Base-by-base conservation (phyloP, 2,888 invertebrate species). In the Fragum sueziense region DNA sequence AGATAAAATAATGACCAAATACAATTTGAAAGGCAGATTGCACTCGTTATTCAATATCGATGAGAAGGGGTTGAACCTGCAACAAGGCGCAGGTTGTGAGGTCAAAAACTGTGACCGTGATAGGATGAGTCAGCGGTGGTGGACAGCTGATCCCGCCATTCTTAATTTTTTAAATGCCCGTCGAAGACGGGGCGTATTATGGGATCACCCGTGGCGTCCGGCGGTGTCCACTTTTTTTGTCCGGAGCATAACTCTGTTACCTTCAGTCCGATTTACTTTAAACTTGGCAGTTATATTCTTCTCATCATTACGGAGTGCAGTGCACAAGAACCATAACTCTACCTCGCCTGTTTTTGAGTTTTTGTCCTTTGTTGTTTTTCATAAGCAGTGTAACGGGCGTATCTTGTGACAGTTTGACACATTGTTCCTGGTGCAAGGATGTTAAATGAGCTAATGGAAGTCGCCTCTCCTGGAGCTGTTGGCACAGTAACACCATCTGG, bases 1-100 rank as follows among this genome's bases (percentile, higher is more conserved):
- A 20, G 47, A 47, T 14, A 47, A n/a, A 57, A 57, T 57, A 25
- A 27, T 57, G 57, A 57, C 2, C 11, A 80, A 77, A 62, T 70
- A 83, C 25, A 61, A 77, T 52, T 41, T 83, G 17, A 61, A 69
- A 25, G 65, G 72, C 25, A 73, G 70, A 37, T 70, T 80, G 0
- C 67, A 75, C 22, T 33, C 61, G 4, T 75, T 80, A 0, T 83
- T 62, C 27, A 73, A 80, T 25, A 47, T 80, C 11, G 77, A 80
- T 73, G 74, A 80, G 59, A 80, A 78, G 51, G 59, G 74, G 9
- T 27, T 78, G 1, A 33, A 76, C 2, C 74, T 75, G 54, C 70
- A 52, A 54, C 22, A 72, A 59, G 34, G 61, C 76, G 1, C 75
- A 75, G 25, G 76, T 70, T 29, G 27, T 72, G n/a, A 79, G 33